Conservation (phyloP, 2,888 invertebrate genomes). For the Sabellastarte sp. region DNA sequence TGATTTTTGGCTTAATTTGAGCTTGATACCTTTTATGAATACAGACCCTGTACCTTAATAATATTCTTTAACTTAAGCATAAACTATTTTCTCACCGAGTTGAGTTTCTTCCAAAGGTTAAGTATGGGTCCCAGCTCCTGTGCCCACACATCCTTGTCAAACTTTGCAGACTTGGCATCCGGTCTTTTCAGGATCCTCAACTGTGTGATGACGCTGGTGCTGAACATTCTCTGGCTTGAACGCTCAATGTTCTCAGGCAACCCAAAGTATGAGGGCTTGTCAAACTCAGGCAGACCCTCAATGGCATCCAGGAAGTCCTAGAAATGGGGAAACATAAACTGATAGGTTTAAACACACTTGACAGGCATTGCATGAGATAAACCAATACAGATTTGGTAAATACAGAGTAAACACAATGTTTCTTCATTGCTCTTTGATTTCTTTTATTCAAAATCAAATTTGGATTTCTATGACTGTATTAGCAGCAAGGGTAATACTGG, state of each 20-base stretch:
- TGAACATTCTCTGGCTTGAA: conserved; percentile 76
- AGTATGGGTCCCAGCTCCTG: conserved; percentile 71
- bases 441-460: no score
- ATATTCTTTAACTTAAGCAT: no score
- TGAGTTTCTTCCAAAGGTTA: conserved; percentile 78
- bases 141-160: conserved; percentile 65
- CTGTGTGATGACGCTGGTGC: conserved; percentile 66
- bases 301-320: conserved; percentile 72
- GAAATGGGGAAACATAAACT: not conserved
- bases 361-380: no score
- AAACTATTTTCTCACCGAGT: conserved; percentile 62
- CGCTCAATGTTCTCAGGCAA: conserved; percentile 83
- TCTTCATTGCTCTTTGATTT: no score
- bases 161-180: conserved; percentile 59
- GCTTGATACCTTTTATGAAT: no score
- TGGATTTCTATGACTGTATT: no score
- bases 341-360: no score
- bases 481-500: no score
- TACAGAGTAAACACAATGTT: no score
- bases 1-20: no score
- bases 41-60: no score
- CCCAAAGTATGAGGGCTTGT: conserved; percentile 76
- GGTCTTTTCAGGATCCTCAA: conserved; percentile 64
- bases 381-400: no score
- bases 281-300: conserved; percentile 70